Base-by-base conservation (phyloP, 1,140 invertebrate genomes). In the Hyposmocoma kahamanoa region DNA sequence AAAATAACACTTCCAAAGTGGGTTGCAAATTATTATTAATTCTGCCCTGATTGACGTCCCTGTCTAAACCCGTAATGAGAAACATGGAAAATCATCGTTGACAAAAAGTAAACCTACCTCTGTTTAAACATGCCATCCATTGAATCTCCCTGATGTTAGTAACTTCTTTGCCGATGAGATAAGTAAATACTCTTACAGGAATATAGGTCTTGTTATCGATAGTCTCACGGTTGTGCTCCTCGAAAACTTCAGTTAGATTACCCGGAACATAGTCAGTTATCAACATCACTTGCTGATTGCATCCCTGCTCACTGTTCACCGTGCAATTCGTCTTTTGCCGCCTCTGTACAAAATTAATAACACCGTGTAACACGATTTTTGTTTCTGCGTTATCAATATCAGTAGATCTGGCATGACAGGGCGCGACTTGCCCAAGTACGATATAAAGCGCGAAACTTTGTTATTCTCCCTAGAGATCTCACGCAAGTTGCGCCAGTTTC, bases 251-350 rank as follows among this genome's bases (percentile, higher is more conserved):
- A 21, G 96, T 96, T 41, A 95, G 91, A 71, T 96, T 97, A 42
- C 93, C 92, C 1, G 96, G 92, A n/a, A 98, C 93, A 22, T 97
- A 97, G 86, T 99, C 98, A 0, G 98, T 99, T 36, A 99, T 92
- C n/a, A 99, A 82, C 97, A 99, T 99, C 34, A 99, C 98, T 6
- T 97, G 92, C 86, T 99, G 97, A 86, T 99, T 99, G 70, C 98
- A 99, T 9, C 90, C 88, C 48, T 88, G 88, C 9, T 87, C 83
- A 45, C 86, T 88, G 43, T 83, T 87, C 43, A 86, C 88, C 51
- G 92, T 93, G 36, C 88, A 88, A n/a, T n/a, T n/a, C n/a, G n/a
- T n/a, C n/a, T n/a, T n/a, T n/a, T n/a, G n/a, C 43, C 74, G 55
- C 61, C 59, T 74, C 75, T 78, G 56, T 32, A 17, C 26, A 48